Percentiles rank a stretch among this genome's conserved stretches.
Conservation (phyloP, 2,797 vertebrate species). For the Acrocephalus scirpaceus region DNA sequence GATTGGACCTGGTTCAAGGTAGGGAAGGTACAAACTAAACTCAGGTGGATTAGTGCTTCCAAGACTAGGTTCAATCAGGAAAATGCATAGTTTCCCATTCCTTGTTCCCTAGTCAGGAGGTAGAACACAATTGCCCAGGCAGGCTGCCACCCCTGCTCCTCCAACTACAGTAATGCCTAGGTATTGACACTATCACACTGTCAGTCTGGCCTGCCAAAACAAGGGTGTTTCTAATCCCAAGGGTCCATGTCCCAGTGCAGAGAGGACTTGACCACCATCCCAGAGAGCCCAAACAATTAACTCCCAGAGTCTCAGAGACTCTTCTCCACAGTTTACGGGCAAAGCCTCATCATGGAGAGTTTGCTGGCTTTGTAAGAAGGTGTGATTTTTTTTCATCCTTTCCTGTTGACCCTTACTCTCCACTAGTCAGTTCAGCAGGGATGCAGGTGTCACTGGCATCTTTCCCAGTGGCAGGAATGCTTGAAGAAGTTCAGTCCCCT, state of each 20-base stretch:
- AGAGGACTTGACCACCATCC: not conserved
- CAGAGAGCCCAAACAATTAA: not conserved
- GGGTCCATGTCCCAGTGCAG: not conserved
- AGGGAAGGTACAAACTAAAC: not conserved
- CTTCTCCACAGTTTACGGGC: not conserved
- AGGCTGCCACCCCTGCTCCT: not conserved
- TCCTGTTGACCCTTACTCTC: not conserved
- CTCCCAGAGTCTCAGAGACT: not conserved
- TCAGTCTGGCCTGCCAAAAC: not conserved
- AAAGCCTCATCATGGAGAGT: not conserved
- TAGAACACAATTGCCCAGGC: not conserved
- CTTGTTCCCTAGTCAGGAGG: not conserved
- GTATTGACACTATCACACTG: accelerated
- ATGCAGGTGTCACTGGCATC: not conserved
- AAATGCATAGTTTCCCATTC: not conserved
- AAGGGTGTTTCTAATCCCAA: not conserved
- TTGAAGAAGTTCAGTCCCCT: not conserved
- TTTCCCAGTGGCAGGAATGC: not conserved
- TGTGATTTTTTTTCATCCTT: not conserved
- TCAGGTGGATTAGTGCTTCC: not conserved
- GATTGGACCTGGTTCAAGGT: not conserved
- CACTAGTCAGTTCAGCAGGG: not conserved
- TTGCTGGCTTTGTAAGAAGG: not conserved
- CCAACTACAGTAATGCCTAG: not conserved
- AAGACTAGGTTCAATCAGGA: not conserved